Percentiles rank a stretch among this genome's conserved stretches.
These are phyloP conservation scores for Folsomia manolachei DNA, from an alignment of 2,888 invertebrate species.

Conservation along the genomic window DNA sequence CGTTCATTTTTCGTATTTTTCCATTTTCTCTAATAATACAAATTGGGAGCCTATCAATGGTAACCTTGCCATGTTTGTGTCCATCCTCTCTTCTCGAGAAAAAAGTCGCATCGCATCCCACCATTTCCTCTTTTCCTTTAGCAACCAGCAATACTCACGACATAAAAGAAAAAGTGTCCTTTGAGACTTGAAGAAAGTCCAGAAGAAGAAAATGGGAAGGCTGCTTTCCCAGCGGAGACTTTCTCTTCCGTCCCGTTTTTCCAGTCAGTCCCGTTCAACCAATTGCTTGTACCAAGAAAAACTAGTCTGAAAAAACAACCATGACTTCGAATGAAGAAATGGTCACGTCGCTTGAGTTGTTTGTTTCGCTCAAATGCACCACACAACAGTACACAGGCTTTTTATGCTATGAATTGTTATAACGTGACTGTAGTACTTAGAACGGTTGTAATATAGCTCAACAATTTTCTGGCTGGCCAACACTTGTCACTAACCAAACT, in stretches of 20 bases:
- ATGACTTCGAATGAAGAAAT: not conserved
- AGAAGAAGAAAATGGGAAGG: too few species aligned
- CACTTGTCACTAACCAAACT: not conserved
- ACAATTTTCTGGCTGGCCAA: not conserved
- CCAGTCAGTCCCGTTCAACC: not conserved
- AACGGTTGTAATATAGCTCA: too few species aligned
- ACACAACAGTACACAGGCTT: too few species aligned
- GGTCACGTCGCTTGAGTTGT: not conserved
- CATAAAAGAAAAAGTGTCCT: not conserved
- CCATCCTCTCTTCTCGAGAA: not conserved
- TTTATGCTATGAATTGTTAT: too few species aligned
- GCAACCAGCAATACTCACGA: too few species aligned
- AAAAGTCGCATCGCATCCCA: not conserved
- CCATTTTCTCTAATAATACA: not conserved
- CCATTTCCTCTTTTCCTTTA: not conserved
- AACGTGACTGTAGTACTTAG: too few species aligned
- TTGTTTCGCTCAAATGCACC: not conserved
- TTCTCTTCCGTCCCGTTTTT: constrained; percentile 2
- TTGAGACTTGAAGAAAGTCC: not conserved
- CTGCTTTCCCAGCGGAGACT: not conserved
- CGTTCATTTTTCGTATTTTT: not conserved
- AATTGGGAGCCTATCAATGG: not conserved
- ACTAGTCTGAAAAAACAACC: not conserved
- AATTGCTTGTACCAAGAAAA: too few species aligned
- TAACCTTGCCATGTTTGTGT: not conserved